Conservation (phyloP, 2,888 invertebrate species). For the Leptopilina syphax region DNA sequence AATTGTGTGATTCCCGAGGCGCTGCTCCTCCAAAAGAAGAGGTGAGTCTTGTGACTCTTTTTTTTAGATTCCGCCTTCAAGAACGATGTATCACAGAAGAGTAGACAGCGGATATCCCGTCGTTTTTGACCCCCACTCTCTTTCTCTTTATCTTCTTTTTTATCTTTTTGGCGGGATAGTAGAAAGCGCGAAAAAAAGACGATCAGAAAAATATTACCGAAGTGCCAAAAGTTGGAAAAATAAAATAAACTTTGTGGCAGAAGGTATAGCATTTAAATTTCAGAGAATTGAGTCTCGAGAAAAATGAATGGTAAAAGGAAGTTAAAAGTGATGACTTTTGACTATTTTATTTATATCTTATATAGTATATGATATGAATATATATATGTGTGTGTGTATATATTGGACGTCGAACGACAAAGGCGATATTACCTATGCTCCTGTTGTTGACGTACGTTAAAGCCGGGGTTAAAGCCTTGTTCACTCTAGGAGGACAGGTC, state of each 20-base stretch:
- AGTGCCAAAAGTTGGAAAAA: slow-evolving; percentile 34
- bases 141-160: not conserved
- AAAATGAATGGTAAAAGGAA: not conserved
- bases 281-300: not conserved
- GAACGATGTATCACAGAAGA: slow-evolving; percentile 23
- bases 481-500: no score
- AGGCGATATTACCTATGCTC: no score
- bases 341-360: not conserved
- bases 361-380: no score
- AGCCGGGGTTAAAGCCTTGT: no score
- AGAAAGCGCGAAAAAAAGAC: not conserved
- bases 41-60: slow-evolving; percentile 26
- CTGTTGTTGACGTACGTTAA: no score
- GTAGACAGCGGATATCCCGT: slow-evolving; percentile 31
- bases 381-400: no score
- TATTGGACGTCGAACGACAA: no score
- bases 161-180: not conserved
- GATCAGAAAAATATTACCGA: not conserved
- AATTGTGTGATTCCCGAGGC: slow-evolving; percentile 35
- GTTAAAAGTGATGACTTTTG: not conserved
- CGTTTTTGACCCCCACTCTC: slow-evolving; percentile 1
- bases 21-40: slow-evolving; percentile 20
- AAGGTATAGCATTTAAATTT: not conserved
- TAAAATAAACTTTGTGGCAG: slow-evolving; percentile 25
- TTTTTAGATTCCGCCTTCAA: slow-evolving; percentile 7